Base-by-base conservation (phyloP, 2,113 vertebrate species). In the Cynopterus brachyotis region DNA sequence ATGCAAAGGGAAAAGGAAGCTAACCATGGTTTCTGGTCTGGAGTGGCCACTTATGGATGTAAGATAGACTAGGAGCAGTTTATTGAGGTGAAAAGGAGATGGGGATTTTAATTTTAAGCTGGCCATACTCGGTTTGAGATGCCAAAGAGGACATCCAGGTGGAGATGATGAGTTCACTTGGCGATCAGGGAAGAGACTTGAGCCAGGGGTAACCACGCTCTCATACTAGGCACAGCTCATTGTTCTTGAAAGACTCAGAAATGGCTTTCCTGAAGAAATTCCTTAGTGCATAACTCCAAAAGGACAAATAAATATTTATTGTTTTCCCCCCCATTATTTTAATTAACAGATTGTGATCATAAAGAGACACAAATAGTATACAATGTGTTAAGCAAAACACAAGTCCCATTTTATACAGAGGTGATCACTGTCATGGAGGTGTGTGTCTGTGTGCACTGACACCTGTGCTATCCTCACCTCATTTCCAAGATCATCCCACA, bases 401-500 rank as follows among this genome's bases (percentile, higher is more conserved):
- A 17, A 50, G 9, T 37, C 35, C 32, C 26, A 59, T 60, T 86
- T 93, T 60, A 12, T 37, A 78, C 8, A 9, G 3, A 62, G 35
- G 57, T 66, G 57, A 73, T 24, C 16, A 35, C 66, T 30, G 1
- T 40, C 6, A 1, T 8, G 13, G 50, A 17, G 3, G 62, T 17
- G 47, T 50, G 50, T 50, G 50, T 16, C 6, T 66, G 5, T 35
- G 22, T n/a, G 57, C 9, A 0, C 0, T 1, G 26, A n/a, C 26
- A 28, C 28, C 6, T 55, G 26, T 37, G 32, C 20, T 20, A 28
- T 19, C 22, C 32, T 50, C 50, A 47, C 30, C n/a, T 67, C 47
- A 19, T 45, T 20, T 42, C 42, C 13, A 20, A 81, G 53, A 15
- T 19, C 16, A 19, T 59, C 57, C 73, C 35, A 4, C 37, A 50